Evolutionary conservation across 2,113 vertebrate species (phyloP), one percentile per base, ranked within the genome.

Genomic region (Pteruthius melanotis): DNA sequence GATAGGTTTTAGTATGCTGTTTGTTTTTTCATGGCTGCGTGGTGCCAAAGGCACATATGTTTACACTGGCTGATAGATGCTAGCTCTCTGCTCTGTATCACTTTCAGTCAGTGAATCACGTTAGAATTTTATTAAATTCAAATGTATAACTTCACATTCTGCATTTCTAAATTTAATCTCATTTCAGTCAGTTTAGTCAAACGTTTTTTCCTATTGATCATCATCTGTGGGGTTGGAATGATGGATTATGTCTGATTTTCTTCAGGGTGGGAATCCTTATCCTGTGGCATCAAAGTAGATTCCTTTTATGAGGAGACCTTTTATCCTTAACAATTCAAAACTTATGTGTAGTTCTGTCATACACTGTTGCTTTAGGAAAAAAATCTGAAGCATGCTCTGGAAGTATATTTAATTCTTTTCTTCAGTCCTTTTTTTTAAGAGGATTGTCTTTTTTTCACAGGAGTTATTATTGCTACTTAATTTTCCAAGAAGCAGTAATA

Each of bases 51-150:
- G 44, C 28, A 79, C 22, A 11, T 22, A 27, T 59, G 30, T 81
- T 87, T 83, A n/a, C 11, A 3, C 8, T 63, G 60, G 35, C 26
- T 84, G n/a, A 60, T 60, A 30, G 4, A 7, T 0, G 0, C 5
- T 63, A 63, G 6, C 35, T 84, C 52, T 16, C 47, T 95, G 18
- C 35, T 83, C 59, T 26, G 0, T 31, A 20, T 28, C 19, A 11
- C 20, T 47, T 88, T 44, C 17, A 83, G 8, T 13, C 33, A 49
- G 12, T 63, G 21, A 89, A 66, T 59, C 54, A 39, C 13, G 1
- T 35, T 35, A 70, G 20, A 42, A 59, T 83, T 89, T 57, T 37
- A 21, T 30, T 87, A 37, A 50, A 53, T 50, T 27, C 35, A 71
- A 83, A 77, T 33, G 26, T 21, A 27, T 78, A 37, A 74, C 28